Base-by-base conservation (phyloP, 2,888 invertebrate species). In the Oithona nana region DNA sequence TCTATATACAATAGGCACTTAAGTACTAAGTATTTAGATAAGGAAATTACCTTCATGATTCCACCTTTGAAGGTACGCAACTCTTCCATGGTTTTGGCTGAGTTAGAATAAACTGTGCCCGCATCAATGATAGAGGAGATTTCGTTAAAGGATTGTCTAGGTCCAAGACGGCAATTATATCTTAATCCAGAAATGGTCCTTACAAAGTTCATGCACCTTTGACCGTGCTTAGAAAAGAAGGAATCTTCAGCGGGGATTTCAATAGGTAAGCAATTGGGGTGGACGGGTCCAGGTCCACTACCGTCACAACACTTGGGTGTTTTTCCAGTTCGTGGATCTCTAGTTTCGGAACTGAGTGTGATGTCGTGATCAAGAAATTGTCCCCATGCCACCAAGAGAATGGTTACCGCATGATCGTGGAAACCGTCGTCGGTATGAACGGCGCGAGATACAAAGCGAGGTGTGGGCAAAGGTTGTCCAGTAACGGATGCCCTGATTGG, bases 181-280 rank as follows among this genome's bases (percentile, higher is more conserved):
- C 88, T 78, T 11, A 84, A 84, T 1, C 85, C 87, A 16, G 90
- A 89, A 73, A 88, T 87, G 50, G 84, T 88, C 68, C 92, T 78
- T 13, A 90, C 88, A 70, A 92, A 89, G 74, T 92, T 86, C 71
- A 89, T 83, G 71, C 92, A 92, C 71, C 82, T 83, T 59, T 89
- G 84, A 67, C 83, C 81, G 73, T 84, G 88, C 50, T 86, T 76
- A 3, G 84, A 79, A 76, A 87, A 92, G 79, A 92, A 90, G 72
- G 88, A 86, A 72, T 92, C 92, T 71, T 90, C 87, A 67, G 85
- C 86, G 0, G 90, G 89, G 57, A 92, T 82, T 63, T 80, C 77
- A 68, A 92, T 88, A 75, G 90, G 88, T 73, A 89, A 83, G 71
- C 92, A 92, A 72, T 89, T 88, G 0, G 88, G 89, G 75, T 90